Percentiles rank a stretch among this genome's conserved stretches.
Evolutionary conservation across 2,797 vertebrate species (phyloP).

Genomic region (Tympanoctomys barrerae): DNA sequence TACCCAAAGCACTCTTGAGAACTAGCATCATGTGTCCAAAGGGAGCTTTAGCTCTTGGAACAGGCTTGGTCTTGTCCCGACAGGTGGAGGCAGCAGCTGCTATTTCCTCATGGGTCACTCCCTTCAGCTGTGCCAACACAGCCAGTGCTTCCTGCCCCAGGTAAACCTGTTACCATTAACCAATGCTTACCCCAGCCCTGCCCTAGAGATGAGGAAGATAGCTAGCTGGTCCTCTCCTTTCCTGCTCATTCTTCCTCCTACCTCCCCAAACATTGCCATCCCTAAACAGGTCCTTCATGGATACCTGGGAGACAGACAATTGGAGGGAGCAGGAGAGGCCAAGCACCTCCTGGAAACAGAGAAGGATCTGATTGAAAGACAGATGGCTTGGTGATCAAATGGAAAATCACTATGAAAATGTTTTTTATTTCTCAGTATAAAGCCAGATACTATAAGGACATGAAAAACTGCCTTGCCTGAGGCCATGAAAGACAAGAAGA

Average conservation of each 20-base stretch:
- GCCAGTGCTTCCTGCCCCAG: neutral
- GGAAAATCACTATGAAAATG: slow-evolving; percentile 71
- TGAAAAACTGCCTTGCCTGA: slow-evolving; percentile 60
- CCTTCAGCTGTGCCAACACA: neutral
- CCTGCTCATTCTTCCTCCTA: neutral
- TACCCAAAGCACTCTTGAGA: neutral
- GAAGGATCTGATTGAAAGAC: neutral
- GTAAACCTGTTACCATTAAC: neutral
- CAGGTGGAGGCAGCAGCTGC: neutral
- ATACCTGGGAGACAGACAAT: neutral
- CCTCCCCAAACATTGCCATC: neutral
- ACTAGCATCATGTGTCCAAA: slow-evolving; percentile 3
- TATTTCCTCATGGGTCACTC: neutral
- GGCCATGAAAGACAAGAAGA: neutral
- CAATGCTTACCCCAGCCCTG: slow-evolving; percentile 11
- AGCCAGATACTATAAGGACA: slow-evolving; percentile 60
- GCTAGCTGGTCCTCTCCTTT: neutral
- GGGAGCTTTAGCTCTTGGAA: neutral
- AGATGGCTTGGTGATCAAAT: slow-evolving; percentile 1
- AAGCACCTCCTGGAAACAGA: neutral
- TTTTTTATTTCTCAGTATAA: slow-evolving; percentile 81
- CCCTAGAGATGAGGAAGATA: neutral
- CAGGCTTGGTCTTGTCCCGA: slow-evolving; percentile 39
- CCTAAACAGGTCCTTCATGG: neutral
- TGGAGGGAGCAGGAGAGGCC: neutral